These are phyloP conservation scores for Mus caroli DNA, from an alignment of 2,797 vertebrate genomes.

Conservation along the genomic window DNA sequence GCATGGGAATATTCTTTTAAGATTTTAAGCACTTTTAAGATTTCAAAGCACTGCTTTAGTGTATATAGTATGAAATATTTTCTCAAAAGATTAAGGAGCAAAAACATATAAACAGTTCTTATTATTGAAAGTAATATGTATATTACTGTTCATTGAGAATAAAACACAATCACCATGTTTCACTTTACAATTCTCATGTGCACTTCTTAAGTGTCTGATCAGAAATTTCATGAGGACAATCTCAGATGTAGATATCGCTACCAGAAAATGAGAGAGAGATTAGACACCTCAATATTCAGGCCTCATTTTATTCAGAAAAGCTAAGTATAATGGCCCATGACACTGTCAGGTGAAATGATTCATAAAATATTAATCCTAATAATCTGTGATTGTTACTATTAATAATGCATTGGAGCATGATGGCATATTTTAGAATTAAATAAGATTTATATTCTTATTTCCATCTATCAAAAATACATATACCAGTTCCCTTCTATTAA, in stretches of 20 bases:
- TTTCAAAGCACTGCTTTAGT: slow-evolving; percentile 17
- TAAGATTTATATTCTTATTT: slow-evolving; percentile 33
- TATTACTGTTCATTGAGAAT: slow-evolving; percentile 46
- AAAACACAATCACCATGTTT: slow-evolving; percentile 66
- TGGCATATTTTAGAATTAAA: slow-evolving; percentile 42
- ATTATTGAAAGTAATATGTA: slow-evolving; percentile 53
- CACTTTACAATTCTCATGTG: neutral
- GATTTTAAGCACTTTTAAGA: neutral
- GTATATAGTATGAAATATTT: neutral
- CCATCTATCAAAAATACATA: neutral
- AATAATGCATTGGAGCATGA: neutral
- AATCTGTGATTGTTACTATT: neutral
- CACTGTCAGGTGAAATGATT: slow-evolving; percentile 5
- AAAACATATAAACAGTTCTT: slow-evolving; percentile 30
- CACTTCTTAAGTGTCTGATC: slow-evolving; percentile 1
- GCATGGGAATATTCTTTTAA: neutral
- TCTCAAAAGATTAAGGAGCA: slow-evolving; percentile 22
- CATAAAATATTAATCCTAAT: neutral
- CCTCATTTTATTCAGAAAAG: neutral
- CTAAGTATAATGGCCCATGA: neutral
- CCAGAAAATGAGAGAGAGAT: neutral
- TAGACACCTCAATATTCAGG: neutral
- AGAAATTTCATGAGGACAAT: neutral
- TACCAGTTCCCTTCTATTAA: neutral
- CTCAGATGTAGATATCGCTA: neutral